Conservation (phyloP, 1,140 invertebrate species). For the Cyclargus thomasi region DNA sequence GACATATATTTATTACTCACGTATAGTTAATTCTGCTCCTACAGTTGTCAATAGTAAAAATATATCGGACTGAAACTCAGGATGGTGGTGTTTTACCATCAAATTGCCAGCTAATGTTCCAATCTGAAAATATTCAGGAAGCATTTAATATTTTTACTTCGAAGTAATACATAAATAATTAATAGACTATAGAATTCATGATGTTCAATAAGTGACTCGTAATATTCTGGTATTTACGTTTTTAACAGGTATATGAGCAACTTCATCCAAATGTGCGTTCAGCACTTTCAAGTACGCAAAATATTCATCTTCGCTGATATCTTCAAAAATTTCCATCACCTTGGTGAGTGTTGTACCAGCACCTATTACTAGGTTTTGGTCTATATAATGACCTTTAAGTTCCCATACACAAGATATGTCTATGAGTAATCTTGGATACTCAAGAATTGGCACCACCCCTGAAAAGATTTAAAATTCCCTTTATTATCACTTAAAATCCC, state of each 20-base stretch:
- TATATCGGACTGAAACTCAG: conserved; percentile 33
- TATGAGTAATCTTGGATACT: conserved; percentile 76
- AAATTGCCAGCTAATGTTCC: conserved; percentile 36
- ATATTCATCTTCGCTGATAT: conserved; percentile 46
- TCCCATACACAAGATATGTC: conserved; percentile 81
- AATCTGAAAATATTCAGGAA: conserved; percentile 26
- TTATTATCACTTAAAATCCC: not conserved
- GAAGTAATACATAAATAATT: conserved; percentile 3
- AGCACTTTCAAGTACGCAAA: conserved; percentile 75
- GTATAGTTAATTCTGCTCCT: conserved; percentile 31
- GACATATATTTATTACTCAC: conserved; percentile 25
- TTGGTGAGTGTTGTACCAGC: conserved; percentile 77
- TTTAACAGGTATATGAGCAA: conserved; percentile 82
- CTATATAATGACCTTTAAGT: conserved; percentile 73
- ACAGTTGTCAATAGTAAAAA: conserved; percentile 33
- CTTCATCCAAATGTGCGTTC: conserved; percentile 77
- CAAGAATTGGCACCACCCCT: conserved; percentile 44
- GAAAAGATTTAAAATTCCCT: conserved; percentile 18
- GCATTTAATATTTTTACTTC: not conserved
- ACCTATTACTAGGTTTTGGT: conserved; percentile 63
- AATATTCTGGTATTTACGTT: conserved; percentile 77
- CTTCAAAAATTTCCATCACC: conserved; percentile 74
- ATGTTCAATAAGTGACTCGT: too few relatives aligned
- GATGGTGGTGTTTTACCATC: conserved; percentile 32
- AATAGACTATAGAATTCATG: too few relatives aligned